Percentiles rank a stretch among this genome's conserved stretches.
These are phyloP conservation scores for Netta rufina DNA, from an alignment of 2,797 vertebrate species.

Conservation along the genomic window DNA sequence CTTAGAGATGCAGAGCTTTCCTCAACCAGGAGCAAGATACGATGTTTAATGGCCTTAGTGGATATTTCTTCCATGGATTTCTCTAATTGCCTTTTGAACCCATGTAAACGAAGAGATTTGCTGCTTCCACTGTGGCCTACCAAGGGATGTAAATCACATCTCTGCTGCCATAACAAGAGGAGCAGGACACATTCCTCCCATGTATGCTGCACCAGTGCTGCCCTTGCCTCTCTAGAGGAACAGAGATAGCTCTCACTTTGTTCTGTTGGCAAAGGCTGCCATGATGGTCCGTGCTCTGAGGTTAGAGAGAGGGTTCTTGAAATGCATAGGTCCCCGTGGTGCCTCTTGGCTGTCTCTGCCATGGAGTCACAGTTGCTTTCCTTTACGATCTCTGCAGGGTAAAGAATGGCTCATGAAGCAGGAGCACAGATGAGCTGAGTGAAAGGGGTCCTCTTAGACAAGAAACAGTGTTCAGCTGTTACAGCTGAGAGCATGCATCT, in stretches of 20 bases:
- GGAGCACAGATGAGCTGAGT: not conserved
- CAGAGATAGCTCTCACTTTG: not conserved
- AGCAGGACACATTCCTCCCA: not conserved
- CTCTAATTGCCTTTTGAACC: not conserved
- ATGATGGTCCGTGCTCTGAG: not conserved
- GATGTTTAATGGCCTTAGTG: not conserved
- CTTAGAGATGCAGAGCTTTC: not conserved
- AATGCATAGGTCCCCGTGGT: rapidly evolving
- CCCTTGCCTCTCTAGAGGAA: not conserved
- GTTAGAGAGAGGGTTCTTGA: not conserved
- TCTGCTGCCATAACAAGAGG: not conserved
- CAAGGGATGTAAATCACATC: not conserved
- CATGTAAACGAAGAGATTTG: not conserved
- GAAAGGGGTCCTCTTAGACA: not conserved
- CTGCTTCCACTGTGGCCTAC: not conserved
- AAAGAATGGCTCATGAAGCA: not conserved
- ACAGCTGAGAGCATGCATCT: not conserved
- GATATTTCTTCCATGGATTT: not conserved
- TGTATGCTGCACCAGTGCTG: not conserved
- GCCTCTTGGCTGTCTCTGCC: not conserved
- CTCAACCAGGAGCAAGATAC: not conserved
- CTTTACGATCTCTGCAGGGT: not conserved
- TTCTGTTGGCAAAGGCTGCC: not conserved
- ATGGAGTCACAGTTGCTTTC: not conserved
- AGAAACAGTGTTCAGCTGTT: not conserved